A percentile compares a stretch with the other conserved stretches of the same genome.
These are phyloP conservation scores for Hydrotaea diabolus DNA, from an alignment of 2,888 invertebrate genomes.

Conservation along the genomic window DNA sequence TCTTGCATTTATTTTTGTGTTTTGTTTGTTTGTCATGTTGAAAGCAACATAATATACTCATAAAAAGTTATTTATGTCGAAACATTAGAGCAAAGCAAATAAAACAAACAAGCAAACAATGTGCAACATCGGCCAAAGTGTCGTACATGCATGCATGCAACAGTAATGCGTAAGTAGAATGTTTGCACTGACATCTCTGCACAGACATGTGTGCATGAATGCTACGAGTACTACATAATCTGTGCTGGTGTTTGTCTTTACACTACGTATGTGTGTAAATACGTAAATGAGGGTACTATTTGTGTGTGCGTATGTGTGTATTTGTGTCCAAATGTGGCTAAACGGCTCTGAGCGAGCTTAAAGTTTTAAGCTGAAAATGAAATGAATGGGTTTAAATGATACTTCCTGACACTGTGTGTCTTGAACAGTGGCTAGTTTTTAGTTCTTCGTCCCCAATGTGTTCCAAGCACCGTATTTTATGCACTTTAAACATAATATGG, in stretches of 20 bases:
- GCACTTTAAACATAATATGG: too few relatives aligned
- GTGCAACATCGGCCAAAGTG: too few relatives aligned
- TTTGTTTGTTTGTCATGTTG: background rate
- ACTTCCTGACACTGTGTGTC: background rate
- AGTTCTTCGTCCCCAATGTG: too few relatives aligned
- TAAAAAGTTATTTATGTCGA: constrained; percentile 55
- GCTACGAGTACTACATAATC: background rate
- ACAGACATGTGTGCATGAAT: background rate
- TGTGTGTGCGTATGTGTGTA: background rate
- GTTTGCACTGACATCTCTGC: background rate
- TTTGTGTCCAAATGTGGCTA: background rate
- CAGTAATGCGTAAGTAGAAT: constrained; percentile 37
- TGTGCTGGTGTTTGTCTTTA: background rate
- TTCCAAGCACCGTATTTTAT: too few relatives aligned
- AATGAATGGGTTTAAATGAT: background rate
- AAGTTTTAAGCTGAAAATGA: background rate
- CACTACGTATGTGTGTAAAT: background rate
- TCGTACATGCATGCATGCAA: constrained; percentile 4
- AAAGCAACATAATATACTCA: constrained; percentile 32
- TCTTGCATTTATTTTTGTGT: background rate
- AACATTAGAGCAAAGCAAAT: constrained; percentile 7
- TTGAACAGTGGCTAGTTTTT: too few relatives aligned
- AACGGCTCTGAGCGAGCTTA: background rate
- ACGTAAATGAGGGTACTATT: background rate
- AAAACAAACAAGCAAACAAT: constrained; percentile 17